Conservation (phyloP, 2,113 vertebrate genomes). For the Mustelus asterias region DNA sequence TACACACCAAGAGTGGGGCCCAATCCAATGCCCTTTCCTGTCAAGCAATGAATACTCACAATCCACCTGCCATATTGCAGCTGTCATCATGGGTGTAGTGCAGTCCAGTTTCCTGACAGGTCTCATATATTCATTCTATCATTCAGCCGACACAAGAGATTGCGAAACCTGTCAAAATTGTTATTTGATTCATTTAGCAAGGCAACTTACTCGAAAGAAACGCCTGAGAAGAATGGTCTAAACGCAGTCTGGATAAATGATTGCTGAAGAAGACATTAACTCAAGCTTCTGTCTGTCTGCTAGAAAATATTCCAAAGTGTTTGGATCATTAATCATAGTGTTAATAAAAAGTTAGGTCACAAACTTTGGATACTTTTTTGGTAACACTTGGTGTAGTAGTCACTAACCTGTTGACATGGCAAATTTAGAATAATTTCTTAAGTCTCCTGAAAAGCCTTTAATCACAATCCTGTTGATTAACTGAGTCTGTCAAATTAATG, state of each 20-base stretch:
- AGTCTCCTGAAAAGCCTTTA: constrained; percentile 55
- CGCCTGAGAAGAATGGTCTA: neutral
- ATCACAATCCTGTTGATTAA: constrained; percentile 64
- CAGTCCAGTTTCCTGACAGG: neutral
- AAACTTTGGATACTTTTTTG: neutral
- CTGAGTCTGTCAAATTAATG: constrained; percentile 54
- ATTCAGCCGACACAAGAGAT: neutral
- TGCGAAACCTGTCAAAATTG: neutral
- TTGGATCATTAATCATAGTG: neutral
- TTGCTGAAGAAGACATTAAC: neutral
- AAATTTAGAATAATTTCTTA: constrained; percentile 67
- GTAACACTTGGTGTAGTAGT: constrained; percentile 68
- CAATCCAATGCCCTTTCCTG: neutral
- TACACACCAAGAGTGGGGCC: neutral
- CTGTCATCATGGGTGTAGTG: no score
- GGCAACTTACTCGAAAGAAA: neutral
- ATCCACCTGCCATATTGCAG: neutral
- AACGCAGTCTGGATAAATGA: neutral
- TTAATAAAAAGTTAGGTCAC: neutral
- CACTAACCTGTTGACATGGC: constrained; percentile 58
- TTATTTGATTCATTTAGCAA: neutral
- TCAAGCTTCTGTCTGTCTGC: neutral
- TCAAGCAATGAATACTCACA: neutral
- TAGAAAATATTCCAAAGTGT: neutral
- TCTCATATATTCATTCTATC: neutral